Evolutionary conservation across 2,888 invertebrate genomes (phyloP).

Genomic region (Buathra laborator): DNA sequence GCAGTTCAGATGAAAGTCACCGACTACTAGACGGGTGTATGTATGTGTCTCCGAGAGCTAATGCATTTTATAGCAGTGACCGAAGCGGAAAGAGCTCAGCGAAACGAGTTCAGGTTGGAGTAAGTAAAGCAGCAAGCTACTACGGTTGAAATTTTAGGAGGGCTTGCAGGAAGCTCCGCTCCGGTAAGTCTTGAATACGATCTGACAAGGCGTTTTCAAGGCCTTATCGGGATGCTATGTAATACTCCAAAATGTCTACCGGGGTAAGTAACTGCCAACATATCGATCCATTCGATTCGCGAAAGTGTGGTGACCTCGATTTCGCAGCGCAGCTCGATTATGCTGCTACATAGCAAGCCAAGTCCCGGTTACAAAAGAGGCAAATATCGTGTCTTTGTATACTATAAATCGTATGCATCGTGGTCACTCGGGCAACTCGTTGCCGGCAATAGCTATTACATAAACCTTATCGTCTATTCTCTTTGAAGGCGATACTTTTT

Average conservation of each 20-base stretch:
- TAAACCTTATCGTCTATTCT: background rate
- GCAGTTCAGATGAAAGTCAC: constrained; percentile 51
- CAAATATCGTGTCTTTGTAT: constrained; percentile 13
- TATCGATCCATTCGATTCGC: constrained; percentile 72
- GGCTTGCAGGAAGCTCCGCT: too few relatives aligned
- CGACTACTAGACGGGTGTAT: constrained; percentile 52
- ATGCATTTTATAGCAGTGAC: constrained; percentile 78
- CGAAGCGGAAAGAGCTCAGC: constrained; percentile 29
- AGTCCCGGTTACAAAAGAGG: constrained; percentile 2
- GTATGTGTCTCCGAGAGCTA: constrained; percentile 73
- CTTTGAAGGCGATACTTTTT: too few relatives aligned
- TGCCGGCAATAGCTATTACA: background rate
- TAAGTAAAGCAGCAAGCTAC: background rate
- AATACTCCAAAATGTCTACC: too few relatives aligned
- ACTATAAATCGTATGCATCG: background rate
- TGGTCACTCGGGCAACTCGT: constrained; percentile 10
- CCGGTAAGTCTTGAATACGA: background rate
- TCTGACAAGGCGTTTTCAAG: too few relatives aligned
- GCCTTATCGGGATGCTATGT: too few relatives aligned
- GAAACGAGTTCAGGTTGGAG: background rate
- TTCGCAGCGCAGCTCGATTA: constrained; percentile 65
- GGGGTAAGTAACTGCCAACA: constrained; percentile 24
- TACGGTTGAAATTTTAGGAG: constrained; percentile 25
- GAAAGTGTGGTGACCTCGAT: constrained; percentile 69
- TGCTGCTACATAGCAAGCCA: constrained; percentile 13